Base-by-base conservation (phyloP, 2,113 vertebrate genomes). In the Corythoichthys intestinalis region DNA sequence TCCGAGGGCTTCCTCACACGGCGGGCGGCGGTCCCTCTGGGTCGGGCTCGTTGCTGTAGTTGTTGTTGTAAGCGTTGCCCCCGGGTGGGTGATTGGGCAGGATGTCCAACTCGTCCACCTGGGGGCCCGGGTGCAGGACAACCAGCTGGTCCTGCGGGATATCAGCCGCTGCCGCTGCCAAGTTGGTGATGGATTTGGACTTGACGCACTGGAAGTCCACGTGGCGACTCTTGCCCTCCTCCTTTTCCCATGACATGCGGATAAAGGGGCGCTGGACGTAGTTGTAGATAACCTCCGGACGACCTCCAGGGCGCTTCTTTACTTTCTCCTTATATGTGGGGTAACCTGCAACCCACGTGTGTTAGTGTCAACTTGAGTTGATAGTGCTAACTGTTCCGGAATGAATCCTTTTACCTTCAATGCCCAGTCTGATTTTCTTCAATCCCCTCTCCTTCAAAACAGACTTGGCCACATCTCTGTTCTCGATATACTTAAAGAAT, bases 401-500 rank as follows among this genome's bases (percentile, higher is more conserved):
- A 14, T 12, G 47, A 48, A 8, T 48, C 47, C 12, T 48, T 10
- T 12, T 92, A 98, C 97, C 97, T 96, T 99, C 97, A 69, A 99
- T 99, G 75, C 97, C 97, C 84, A 98, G 83, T 67, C 97, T 87
- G 81, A 99, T 99, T 90, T 99, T 99, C 92, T 99, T 99, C 72
- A 99, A 91, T 66, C 97, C 97, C 66, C 97, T 86, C 70, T 99
- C 97, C 88, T 98, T 99, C 86, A 99, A 91, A 78, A 99, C 97
- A 0, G 95, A 97, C 85, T 99, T 99, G 91, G 97, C 97, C 78
- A 99, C 97, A 53, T 98, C 97, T 92, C 97, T 87, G 58, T 99
- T 98, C 89, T 98, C 97, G 67, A 99, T 99, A 79, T 99, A 99
- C 86, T 98, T 99, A 92, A 99, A 99, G 93, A 99, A 99, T 82